These are phyloP conservation scores for Luscinia megarhynchos DNA, from an alignment of 2,797 vertebrate genomes.

Conservation along the genomic window DNA sequence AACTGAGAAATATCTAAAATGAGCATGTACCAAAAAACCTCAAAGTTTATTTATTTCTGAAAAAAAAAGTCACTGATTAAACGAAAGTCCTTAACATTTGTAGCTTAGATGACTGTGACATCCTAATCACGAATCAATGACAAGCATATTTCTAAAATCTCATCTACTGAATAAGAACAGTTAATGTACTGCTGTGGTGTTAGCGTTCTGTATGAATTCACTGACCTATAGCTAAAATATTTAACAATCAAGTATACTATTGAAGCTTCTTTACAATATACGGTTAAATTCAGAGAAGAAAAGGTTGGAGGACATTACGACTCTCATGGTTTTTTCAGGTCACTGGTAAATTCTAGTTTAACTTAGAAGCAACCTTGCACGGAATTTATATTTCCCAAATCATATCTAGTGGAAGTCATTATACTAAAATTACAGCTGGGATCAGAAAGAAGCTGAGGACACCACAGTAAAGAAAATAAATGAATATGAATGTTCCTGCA, in stretches of 20 bases:
- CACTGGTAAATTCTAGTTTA: neutral
- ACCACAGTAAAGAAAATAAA: neutral
- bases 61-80: neutral
- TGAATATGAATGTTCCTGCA: neutral
- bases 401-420: rapidly evolving
- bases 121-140: neutral
- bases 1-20: neutral
- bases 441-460: neutral
- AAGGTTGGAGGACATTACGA: rapidly evolving
- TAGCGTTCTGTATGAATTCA: neutral
- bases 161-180: neutral
- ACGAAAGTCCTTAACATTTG: neutral
- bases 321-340: neutral
- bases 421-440: neutral
- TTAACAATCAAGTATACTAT: neutral
- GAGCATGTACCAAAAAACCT: neutral
- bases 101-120: neutral
- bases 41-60: neutral
- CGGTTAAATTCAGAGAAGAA: neutral
- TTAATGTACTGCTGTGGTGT: neutral
- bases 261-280: neutral
- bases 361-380: neutral
- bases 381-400: neutral
- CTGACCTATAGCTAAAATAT: neutral
- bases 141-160: neutral